Percentiles rank a stretch among this genome's conserved stretches.
Conservation (phyloP, 2,797 vertebrate species). For the Toxotes lorentzi region DNA sequence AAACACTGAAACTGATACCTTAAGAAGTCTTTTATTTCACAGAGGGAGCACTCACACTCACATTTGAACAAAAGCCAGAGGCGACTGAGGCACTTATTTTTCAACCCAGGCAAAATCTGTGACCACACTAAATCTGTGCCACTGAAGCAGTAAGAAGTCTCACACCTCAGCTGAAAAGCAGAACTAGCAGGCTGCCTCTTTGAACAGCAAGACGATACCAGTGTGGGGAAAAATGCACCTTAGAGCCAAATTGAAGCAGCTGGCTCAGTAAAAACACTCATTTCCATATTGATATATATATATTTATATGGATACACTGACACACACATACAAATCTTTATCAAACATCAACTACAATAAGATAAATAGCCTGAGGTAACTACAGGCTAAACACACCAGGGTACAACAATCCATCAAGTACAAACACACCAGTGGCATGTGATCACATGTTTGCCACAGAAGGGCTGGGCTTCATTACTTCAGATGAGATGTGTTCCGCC, state of each 20-base stretch:
- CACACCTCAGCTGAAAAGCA: slow-evolving; percentile 52
- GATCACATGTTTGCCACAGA: slow-evolving; percentile 60
- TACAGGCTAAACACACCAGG: slow-evolving; percentile 48
- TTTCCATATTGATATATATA: slow-evolving; percentile 32
- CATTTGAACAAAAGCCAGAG: slow-evolving; percentile 56
- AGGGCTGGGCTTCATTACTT: slow-evolving; percentile 48
- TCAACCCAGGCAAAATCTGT: slow-evolving; percentile 45
- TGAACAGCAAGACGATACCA: slow-evolving; percentile 30
- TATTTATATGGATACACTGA: neutral
- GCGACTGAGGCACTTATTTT: slow-evolving; percentile 46
- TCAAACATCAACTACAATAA: slow-evolving; percentile 39
- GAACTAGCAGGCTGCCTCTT: slow-evolving; percentile 34
- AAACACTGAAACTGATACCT: slow-evolving; percentile 14
- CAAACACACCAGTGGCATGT: slow-evolving; percentile 63
- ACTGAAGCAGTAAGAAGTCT: slow-evolving; percentile 52
- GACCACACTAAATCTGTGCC: slow-evolving; percentile 42
- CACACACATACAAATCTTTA: slow-evolving; percentile 12
- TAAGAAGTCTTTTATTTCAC: slow-evolving; percentile 41
- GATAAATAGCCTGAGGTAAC: slow-evolving; percentile 47
- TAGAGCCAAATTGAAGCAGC: slow-evolving; percentile 50
- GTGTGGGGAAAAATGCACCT: slow-evolving; percentile 8
- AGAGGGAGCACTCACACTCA: slow-evolving; percentile 14
- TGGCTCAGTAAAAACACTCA: slow-evolving; percentile 44
- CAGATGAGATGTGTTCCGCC: slow-evolving; percentile 52
- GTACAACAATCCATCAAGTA: slow-evolving; percentile 62